Evolutionary conservation across 2,113 vertebrate genomes (phyloP).

Genomic region (Pithys albifrons): DNA sequence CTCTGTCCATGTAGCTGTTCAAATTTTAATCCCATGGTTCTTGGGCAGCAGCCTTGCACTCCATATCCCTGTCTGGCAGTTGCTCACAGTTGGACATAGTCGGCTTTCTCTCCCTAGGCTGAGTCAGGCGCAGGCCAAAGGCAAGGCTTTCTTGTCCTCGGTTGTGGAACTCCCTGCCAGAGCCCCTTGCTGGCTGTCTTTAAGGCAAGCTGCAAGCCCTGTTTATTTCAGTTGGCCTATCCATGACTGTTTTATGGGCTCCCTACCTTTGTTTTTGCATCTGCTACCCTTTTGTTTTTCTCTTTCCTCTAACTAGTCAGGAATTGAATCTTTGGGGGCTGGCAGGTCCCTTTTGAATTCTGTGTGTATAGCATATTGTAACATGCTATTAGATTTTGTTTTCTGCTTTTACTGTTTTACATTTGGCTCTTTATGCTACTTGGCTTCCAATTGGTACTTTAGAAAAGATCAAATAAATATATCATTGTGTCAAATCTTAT

Average conservation of each 20-base stretch:
- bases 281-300: slow-evolving; percentile 73
- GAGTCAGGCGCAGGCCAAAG: slow-evolving; percentile 47
- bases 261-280: slow-evolving; percentile 75
- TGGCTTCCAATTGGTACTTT: slow-evolving; percentile 54
- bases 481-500: slow-evolving; percentile 43
- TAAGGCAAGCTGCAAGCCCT: slow-evolving; percentile 70
- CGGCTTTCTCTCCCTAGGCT: slow-evolving; percentile 34
- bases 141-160: slow-evolving; percentile 58
- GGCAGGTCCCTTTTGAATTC: slow-evolving; percentile 59
- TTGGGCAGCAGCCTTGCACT: slow-evolving; percentile 7
- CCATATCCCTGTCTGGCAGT: slow-evolving; percentile 48
- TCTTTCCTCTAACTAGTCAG: slow-evolving; percentile 59
- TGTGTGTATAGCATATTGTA: slow-evolving; percentile 48
- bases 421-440: slow-evolving; percentile 42
- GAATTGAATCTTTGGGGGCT: slow-evolving; percentile 61
- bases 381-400: slow-evolving; percentile 65
- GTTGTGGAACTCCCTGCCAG: slow-evolving; percentile 59
- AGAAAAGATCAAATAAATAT: slow-evolving; percentile 62
- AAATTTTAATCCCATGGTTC: slow-evolving; percentile 23
- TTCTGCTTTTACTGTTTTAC: slow-evolving; percentile 39
- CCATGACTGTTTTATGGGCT: slow-evolving; percentile 72
- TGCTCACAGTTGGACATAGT: slow-evolving; percentile 19
- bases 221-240: slow-evolving; percentile 72
- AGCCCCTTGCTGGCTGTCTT: slow-evolving; percentile 72
- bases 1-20: slow-evolving; percentile 1